phyloP scores from a whole-genome alignment of 1,140 invertebrate species.

The Macrotrachela quadricornifera region DNA sequence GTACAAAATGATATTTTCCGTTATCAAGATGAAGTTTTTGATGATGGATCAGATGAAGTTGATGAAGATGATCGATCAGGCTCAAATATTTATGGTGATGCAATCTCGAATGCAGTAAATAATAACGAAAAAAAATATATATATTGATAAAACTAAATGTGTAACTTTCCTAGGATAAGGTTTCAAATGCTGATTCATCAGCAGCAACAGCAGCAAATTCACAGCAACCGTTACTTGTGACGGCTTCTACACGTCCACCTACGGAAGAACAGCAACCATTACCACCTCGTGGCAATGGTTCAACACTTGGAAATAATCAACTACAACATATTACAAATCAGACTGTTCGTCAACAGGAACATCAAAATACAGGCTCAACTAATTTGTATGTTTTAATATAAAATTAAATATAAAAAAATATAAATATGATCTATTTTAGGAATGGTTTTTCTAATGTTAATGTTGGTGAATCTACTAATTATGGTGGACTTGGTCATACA shows the following conservation, averaged over 20 bases:
- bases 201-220: neutral
- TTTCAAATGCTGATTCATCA: neutral
- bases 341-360: too few species aligned
- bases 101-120: neutral
- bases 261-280: neutral
- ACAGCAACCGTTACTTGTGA: neutral
- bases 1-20: constrained; percentile 95
- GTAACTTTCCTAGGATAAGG: neutral
- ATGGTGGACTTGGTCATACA: too few species aligned
- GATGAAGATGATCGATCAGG: neutral
- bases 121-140: neutral
- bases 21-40: constrained; percentile 67
- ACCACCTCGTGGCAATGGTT: neutral
- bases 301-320: neutral
- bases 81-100: neutral
- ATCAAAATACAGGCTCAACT: too few species aligned
- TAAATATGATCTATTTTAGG: too few species aligned
- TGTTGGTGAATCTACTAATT: too few species aligned
- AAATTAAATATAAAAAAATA: too few species aligned
- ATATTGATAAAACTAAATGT: too few species aligned
- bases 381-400: too few species aligned
- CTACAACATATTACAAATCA: neutral
- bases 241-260: neutral
- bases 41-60: constrained; percentile 30
- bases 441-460: too few species aligned